These are phyloP conservation scores for Propithecus perrieri DNA, from an alignment of 2,797 vertebrate species.

Conservation along the genomic window DNA sequence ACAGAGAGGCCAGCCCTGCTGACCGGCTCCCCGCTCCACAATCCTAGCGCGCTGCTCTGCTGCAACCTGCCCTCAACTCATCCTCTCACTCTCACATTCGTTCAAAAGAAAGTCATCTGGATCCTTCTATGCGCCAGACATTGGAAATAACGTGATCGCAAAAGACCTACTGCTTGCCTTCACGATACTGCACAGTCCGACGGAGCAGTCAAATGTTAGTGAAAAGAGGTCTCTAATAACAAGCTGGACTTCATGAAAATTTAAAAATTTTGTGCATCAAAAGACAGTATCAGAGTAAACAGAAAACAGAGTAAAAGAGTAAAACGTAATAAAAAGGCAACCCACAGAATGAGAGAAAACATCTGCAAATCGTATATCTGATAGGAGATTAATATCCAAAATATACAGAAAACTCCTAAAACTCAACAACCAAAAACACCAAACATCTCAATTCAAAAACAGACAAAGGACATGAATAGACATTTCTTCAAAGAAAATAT, in stretches of 20 bases:
- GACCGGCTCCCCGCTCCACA: neutral
- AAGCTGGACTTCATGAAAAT: neutral
- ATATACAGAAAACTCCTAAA: no score
- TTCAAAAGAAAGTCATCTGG: neutral
- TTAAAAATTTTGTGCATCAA: neutral
- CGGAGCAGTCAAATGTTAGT: neutral
- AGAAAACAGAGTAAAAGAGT: no score
- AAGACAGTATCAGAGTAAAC: no score
- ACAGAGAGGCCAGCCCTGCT: neutral
- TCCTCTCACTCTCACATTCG: neutral
- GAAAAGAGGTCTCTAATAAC: neutral
- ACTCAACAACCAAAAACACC: no score
- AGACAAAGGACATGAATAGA: no score
- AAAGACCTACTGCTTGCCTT: neutral
- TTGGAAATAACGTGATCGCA: neutral
- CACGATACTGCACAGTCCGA: neutral
- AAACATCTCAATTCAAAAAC: no score
- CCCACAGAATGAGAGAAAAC: no score
- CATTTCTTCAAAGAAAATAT: no score
- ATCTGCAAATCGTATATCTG: no score
- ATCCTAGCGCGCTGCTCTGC: neutral
- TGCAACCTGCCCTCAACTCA: neutral
- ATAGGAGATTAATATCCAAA: no score
- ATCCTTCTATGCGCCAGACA: neutral
- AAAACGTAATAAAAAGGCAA: no score